Base-by-base conservation (phyloP, 2,797 vertebrate species). In the Numenius phaeopus region DNA sequence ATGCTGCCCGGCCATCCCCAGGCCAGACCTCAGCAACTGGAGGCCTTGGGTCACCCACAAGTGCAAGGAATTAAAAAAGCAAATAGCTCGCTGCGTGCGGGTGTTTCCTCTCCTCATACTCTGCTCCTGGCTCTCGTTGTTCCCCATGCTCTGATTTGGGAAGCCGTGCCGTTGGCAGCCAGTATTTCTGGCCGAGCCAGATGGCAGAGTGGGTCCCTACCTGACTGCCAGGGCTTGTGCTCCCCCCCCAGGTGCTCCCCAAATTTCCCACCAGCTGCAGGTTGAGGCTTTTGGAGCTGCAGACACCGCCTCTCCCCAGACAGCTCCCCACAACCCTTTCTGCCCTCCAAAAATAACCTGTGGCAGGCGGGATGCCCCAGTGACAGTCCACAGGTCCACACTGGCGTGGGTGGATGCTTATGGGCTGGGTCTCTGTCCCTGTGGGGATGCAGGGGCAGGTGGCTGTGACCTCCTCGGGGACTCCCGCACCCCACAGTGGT, bases 61-160 rank as follows among this genome's bases (percentile, higher is more conserved):
- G 11, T 23, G 32, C 54, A 29, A 47, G 27, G 77, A 57, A 23
- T 47, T 83, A n/a, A 30, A 55, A 64, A 55, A 46, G 17, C 54
- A 58, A 21, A 21, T 5, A 27, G 34, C 3, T 1, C 1, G 0
- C 17, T 30, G 22, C 0, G 1, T 29, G 50, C 0, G 1, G n/a
- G n/a, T 52, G 19, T 62, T 94, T 55, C 42, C 11, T 44, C 12
- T 76, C n/a, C n/a, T 46, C 3, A 3, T 39, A 8, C 66, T 65
- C 67, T 50, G 58, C 65, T 65, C 54, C 46, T 3, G 1, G 32
- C 64, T 50, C 67, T 2, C 3, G 26, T 61, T 77, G 30, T 58
- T 94, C 37, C 52, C 8, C 0, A 1, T 62, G 32, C 44, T 58
- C 69, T 0, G 3, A 0, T 59, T 75, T 0, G 5, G 47, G 65